Evolutionary conservation across 2,113 vertebrate species (phyloP).

Genomic region (Rhombomys opimus): DNA sequence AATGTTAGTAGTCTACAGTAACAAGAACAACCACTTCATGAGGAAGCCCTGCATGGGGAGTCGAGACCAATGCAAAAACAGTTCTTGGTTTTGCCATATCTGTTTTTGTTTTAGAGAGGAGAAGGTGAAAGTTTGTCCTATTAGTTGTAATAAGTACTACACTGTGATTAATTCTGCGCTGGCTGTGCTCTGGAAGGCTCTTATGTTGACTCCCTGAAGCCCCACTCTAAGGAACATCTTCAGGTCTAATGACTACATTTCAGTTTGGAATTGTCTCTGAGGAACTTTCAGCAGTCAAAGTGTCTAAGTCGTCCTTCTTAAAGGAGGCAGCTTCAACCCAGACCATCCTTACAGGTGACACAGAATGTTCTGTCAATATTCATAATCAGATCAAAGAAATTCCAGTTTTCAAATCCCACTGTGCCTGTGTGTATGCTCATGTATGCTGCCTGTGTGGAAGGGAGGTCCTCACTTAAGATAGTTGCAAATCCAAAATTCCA

Average conservation of each 20-base stretch:
- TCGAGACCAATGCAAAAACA: background rate
- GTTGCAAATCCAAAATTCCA: constrained; percentile 64
- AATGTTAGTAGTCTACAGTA: background rate
- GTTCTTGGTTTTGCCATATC: background rate
- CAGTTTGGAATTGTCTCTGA: background rate
- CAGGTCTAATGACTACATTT: background rate
- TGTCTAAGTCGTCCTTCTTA: background rate
- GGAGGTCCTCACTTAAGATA: background rate
- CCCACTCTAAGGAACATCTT: background rate
- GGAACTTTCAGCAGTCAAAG: background rate
- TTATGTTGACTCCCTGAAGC: background rate
- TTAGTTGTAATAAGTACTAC: background rate
- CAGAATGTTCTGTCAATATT: background rate
- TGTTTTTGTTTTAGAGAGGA: background rate
- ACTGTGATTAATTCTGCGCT: background rate
- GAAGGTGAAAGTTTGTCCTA: background rate
- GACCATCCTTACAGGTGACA: background rate
- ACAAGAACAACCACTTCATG: background rate
- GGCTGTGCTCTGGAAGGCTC: background rate
- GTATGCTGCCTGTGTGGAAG: background rate
- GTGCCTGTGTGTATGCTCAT: background rate
- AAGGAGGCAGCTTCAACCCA: background rate
- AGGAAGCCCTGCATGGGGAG: background rate
- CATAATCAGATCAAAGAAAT: constrained; percentile 9
- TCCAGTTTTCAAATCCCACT: background rate